Percentiles rank a stretch among this genome's conserved stretches.
phyloP scores from a whole-genome alignment of 2,113 vertebrate species.

The Hypanus sabinus region DNA sequence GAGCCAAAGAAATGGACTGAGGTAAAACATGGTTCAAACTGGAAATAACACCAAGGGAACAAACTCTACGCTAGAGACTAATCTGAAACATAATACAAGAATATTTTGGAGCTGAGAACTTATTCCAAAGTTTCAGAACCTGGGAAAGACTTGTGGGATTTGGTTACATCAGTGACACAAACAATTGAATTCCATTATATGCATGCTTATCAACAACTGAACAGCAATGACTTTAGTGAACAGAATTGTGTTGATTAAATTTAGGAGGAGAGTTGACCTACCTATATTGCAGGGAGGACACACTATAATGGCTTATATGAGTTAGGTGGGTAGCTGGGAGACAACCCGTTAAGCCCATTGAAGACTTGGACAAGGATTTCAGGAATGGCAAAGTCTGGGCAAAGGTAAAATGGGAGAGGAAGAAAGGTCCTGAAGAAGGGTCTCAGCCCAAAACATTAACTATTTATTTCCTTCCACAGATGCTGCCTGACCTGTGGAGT shows the following conservation, averaged over 20 bases:
- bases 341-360: background rate
- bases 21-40: background rate
- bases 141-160: background rate
- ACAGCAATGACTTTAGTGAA: background rate
- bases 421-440: background rate
- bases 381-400: background rate
- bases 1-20: background rate
- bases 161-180: background rate
- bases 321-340: background rate
- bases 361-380: background rate
- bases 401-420: background rate
- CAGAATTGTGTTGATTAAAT: background rate
- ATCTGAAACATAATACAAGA: background rate
- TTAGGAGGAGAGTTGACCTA: background rate
- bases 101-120: background rate
- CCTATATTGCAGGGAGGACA: background rate
- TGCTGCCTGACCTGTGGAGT: no score
- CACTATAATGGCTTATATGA: background rate
- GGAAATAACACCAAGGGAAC: background rate
- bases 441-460: no score
- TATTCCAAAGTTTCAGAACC: background rate
- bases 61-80: background rate
- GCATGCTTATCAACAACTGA: background rate
- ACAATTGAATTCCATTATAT: background rate
- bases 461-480: no score